Evolutionary conservation across 2,113 vertebrate species (phyloP).

Genomic region (Gasterosteus nipponicus): DNA sequence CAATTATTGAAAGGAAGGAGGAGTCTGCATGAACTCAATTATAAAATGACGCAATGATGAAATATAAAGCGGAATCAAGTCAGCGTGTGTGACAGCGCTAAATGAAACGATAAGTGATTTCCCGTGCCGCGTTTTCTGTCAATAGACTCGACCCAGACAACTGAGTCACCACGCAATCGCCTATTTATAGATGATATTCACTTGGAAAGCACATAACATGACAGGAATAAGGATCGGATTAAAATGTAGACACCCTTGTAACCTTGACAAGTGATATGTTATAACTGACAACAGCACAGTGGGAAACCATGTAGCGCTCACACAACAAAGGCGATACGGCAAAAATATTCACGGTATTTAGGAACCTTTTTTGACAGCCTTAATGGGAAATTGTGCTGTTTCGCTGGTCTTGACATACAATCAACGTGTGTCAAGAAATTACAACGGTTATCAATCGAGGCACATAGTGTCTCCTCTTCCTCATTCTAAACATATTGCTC

Average conservation of each 20-base stretch:
- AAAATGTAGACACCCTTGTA: not conserved
- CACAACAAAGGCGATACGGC: not conserved
- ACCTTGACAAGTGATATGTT: not conserved
- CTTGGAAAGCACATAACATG: conserved; percentile 21
- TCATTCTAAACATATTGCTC: too few relatives aligned
- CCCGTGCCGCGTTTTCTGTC: conserved; percentile 44
- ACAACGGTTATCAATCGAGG: not conserved
- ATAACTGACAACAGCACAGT: not conserved
- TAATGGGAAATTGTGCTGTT: too few relatives aligned
- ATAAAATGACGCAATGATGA: conserved; percentile 1
- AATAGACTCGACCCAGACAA: conserved; percentile 21
- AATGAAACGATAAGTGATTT: conserved; percentile 5
- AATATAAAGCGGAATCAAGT: not conserved
- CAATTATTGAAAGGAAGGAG: conserved; percentile 18
- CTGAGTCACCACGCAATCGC: conserved; percentile 38
- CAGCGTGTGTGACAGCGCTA: conserved; percentile 10
- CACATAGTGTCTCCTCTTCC: not conserved
- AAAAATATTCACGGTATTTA: not conserved
- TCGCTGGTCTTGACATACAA: not conserved
- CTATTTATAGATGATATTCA: conserved; percentile 38
- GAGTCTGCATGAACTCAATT: not conserved
- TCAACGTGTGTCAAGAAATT: not conserved
- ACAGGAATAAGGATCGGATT: conserved; percentile 3
- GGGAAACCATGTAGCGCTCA: not conserved
- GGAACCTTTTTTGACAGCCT: not conserved